These are phyloP conservation scores for Allophyes oxyacanthae DNA, from an alignment of 2,888 invertebrate species.

Conservation along the genomic window DNA sequence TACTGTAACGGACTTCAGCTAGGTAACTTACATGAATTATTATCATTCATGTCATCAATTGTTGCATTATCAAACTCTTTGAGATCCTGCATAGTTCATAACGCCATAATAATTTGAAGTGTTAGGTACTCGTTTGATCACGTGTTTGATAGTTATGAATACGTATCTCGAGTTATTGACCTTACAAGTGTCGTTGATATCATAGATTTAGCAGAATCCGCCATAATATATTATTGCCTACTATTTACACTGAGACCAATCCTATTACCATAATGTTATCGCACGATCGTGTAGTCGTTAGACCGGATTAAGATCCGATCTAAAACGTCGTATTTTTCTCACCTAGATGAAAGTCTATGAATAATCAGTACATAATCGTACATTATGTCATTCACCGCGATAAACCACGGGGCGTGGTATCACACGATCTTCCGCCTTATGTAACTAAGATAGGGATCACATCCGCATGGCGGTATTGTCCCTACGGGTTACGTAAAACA, in stretches of 20 bases:
- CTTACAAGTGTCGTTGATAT: slow-evolving; percentile 11
- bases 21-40: too few relatives aligned
- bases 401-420: slow-evolving; percentile 33
- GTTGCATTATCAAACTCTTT: too few relatives aligned
- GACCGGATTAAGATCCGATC: slow-evolving; percentile 29
- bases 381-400: slow-evolving; percentile 55
- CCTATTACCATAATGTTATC: slow-evolving; percentile 7
- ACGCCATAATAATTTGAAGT: too few relatives aligned
- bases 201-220: not conserved
- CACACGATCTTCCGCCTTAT: slow-evolving; percentile 54
- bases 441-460: slow-evolving; percentile 52
- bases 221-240: not conserved
- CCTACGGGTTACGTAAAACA: slow-evolving; percentile 70
- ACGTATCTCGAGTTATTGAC: slow-evolving; percentile 18
- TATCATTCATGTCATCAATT: too few relatives aligned
- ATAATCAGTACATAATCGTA: slow-evolving; percentile 51
- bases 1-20: too few relatives aligned
- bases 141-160: slow-evolving; percentile 6
- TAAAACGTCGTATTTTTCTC: slow-evolving; percentile 22
- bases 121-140: too few relatives aligned
- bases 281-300: slow-evolving; percentile 1
- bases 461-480: slow-evolving; percentile 56
- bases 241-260: slow-evolving; percentile 2
- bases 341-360: slow-evolving; percentile 55
- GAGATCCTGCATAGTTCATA: too few relatives aligned